These are phyloP conservation scores for Agrilus cyanescens DNA, from an alignment of 2,888 invertebrate species.

Conservation along the genomic window DNA sequence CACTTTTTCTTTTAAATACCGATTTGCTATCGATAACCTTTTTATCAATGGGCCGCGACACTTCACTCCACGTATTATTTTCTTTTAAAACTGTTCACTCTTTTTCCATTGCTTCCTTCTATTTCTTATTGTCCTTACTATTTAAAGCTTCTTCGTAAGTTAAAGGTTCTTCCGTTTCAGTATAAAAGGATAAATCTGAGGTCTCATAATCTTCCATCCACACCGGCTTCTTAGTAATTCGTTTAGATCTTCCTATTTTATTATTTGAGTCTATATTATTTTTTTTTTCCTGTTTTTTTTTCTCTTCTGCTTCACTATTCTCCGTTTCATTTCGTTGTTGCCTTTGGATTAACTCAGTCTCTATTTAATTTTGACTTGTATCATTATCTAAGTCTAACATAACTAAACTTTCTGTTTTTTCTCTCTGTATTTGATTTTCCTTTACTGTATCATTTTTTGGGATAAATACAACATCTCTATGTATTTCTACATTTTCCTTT, in stretches of 20 bases:
- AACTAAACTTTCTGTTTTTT: too few species aligned
- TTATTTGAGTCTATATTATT: too few species aligned
- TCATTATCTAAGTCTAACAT: too few species aligned
- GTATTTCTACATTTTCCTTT: too few species aligned
- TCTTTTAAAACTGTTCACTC: constrained; percentile 3
- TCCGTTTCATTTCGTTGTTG: too few species aligned
- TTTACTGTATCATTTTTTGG: too few species aligned
- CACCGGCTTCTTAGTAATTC: not conserved
- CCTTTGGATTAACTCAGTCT: too few species aligned
- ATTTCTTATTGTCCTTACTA: not conserved
- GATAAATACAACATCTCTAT: too few species aligned
- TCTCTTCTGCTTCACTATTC: too few species aligned
- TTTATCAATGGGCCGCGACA: not conserved
- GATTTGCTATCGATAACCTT: not conserved
- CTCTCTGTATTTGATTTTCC: too few species aligned
- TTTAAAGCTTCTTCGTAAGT: constrained; percentile 1
- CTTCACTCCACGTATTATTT: constrained; percentile 6
- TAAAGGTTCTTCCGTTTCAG: not conserved
- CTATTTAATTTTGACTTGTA: too few species aligned
- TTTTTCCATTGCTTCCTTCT: constrained; percentile 5
- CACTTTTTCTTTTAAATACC: not conserved
- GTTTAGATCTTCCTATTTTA: not conserved
- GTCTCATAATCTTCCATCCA: constrained; percentile 1
- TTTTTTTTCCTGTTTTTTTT: too few species aligned
- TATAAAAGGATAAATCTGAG: not conserved